Percentiles rank a stretch among this genome's conserved stretches.
Conservation (phyloP, 2,113 vertebrate genomes). For the Rhynchopsitta pachyrhyncha region DNA sequence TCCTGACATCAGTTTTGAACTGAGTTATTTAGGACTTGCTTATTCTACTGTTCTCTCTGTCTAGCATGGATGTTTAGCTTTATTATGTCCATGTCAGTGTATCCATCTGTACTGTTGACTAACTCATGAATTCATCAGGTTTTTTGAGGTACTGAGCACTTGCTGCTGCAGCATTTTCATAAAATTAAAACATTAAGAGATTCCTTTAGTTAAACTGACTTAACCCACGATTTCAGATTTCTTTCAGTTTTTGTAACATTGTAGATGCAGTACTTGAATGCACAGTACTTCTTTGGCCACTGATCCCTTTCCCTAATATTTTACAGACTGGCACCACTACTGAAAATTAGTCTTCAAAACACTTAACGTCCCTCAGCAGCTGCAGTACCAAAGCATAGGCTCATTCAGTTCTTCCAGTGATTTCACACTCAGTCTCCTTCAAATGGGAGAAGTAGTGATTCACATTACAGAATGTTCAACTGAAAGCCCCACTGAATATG, state of each 20-base stretch:
- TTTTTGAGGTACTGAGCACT: neutral
- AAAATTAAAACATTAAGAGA: neutral
- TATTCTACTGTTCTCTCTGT: neutral
- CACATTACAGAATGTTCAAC: neutral
- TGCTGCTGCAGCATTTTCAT: neutral
- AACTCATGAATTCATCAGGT: neutral
- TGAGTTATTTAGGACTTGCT: neutral
- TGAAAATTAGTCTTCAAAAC: neutral
- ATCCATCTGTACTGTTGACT: neutral
- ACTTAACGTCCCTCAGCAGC: neutral
- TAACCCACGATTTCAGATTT: neutral
- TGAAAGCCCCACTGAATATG: conserved; percentile 28
- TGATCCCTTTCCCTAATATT: neutral
- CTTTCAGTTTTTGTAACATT: neutral
- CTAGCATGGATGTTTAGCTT: neutral
- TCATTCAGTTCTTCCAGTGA: conserved; percentile 51
- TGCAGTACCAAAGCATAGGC: neutral
- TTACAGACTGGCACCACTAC: neutral
- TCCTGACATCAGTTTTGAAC: neutral
- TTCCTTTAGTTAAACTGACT: neutral
- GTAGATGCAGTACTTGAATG: neutral
- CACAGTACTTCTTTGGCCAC: neutral
- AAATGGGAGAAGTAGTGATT: conserved; percentile 20
- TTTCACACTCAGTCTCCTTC: neutral
- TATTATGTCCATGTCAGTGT: neutral